phyloP scores from a whole-genome alignment of 2,797 vertebrate genomes.

The Protosalanx chinensis region DNA sequence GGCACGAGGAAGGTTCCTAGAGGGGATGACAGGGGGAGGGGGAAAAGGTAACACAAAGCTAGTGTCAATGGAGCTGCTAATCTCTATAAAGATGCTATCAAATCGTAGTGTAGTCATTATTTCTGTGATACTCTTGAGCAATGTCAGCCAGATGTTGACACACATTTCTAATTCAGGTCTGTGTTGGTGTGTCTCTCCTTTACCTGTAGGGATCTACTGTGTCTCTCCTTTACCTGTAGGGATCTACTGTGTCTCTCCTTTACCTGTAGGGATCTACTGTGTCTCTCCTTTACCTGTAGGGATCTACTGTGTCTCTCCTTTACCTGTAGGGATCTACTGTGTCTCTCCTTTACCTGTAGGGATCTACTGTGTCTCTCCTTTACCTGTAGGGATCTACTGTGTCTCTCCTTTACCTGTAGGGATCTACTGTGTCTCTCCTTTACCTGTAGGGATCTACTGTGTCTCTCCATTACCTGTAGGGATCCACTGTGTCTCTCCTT shows the following conservation, averaged over 20 bases:
- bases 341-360: slow-evolving; percentile 67
- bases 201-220: slow-evolving; percentile 77
- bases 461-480: slow-evolving; percentile 67
- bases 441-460: slow-evolving; percentile 77
- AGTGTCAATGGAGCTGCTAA: too few species aligned
- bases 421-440: slow-evolving; percentile 60
- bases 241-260: slow-evolving; percentile 65
- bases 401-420: slow-evolving; percentile 67
- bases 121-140: too few species aligned
- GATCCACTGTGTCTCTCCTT: slow-evolving; percentile 65
- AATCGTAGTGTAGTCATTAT: neutral
- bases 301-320: slow-evolving; percentile 65
- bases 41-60: neutral
- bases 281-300: slow-evolving; percentile 67
- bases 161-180: neutral
- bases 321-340: slow-evolving; percentile 77
- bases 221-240: slow-evolving; percentile 67
- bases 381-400: slow-evolving; percentile 78
- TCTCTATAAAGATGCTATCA: too few species aligned
- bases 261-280: slow-evolving; percentile 77
- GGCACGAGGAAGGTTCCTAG: slow-evolving; percentile 81
- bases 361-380: slow-evolving; percentile 65
- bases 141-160: neutral
- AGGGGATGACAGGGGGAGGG: neutral
- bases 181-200: slow-evolving; percentile 15